Evolutionary conservation across 2,888 invertebrate genomes (phyloP), one percentile per base, ranked within the genome.

Genomic region (Pegoplata infirma): DNA sequence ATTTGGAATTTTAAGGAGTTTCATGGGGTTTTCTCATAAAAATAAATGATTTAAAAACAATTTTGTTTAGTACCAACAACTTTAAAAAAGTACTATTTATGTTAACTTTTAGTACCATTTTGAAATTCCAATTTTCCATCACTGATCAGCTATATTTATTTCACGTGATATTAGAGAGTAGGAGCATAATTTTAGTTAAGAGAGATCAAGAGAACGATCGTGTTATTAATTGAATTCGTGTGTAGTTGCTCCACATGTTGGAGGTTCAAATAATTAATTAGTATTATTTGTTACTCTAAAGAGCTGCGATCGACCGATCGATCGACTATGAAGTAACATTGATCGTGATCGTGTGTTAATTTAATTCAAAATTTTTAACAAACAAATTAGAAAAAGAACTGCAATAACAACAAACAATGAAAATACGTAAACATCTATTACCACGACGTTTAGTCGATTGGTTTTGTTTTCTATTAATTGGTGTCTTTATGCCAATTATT

Each of bases 391-490:
- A 49, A 8, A 36, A 66, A 66, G 1, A 69, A 23, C 2, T 28
- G 36, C 12, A 8, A 23, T 49, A 47, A 61, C n/a, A 55, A 59
- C 12, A 68, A 44, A 44, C 32, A 67, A 84, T 86, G 82, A 83
- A 82, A 67, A 80, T 85, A 53, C 83, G 85, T 5, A 83, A 82
- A 76, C 80, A 84, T 73, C 75, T 86, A 21, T 68, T 86, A 7
- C 85, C 86, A 1, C 83, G 83, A 12, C 84, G 84, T 14, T 40
- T 85, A 8, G 77, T 83, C n/a, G 89, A 89, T 67, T 72, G 85
- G 56, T 71, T 82, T 8, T 85, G 83, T 63, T 87, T 84, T 61
- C 79, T 87, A 8, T 3, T 84, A 6, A 82, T 87, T n/a, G 80
- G 63, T 6, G 32, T 85, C 3, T 81, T 85, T 8, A 73, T 87